Percentiles rank a stretch among this genome's conserved stretches.
These are phyloP conservation scores for Oscheius onirici DNA, from an alignment of 2,888 invertebrate genomes.

Conservation along the genomic window DNA sequence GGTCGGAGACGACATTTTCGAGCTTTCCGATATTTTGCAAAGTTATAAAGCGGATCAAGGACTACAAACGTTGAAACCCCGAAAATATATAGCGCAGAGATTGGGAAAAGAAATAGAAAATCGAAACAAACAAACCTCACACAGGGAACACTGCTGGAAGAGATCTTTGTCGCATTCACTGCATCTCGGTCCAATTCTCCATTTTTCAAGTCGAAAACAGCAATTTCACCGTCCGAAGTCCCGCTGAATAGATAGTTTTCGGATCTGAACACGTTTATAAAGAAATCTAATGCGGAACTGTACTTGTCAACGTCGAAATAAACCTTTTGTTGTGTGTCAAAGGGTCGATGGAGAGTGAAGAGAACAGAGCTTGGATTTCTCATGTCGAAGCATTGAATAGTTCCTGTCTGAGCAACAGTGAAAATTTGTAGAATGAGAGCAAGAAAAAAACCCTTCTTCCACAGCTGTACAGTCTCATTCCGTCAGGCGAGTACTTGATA, in stretches of 20 bases:
- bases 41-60: too few species aligned
- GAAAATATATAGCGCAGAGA: too few species aligned
- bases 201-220: conserved; percentile 24
- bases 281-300: neutral
- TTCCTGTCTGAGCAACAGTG: neutral
- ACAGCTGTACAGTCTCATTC: conserved; percentile 38
- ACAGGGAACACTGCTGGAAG: conserved; percentile 22
- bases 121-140: conserved; percentile 24
- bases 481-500: conserved; percentile 39
- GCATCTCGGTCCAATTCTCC: neutral
- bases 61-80: too few species aligned
- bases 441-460: conserved; percentile 30
- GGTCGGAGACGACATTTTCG: too few species aligned
- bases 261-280: conserved; percentile 7
- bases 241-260: conserved; percentile 23
- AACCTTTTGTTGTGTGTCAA: conserved; percentile 29
- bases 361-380: conserved; percentile 26
- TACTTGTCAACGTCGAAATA: conserved; percentile 32
- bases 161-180: neutral
- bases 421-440: too few species aligned
- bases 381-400: conserved; percentile 31
- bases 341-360: conserved; percentile 20
- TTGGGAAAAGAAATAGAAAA: neutral
- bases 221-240: conserved; percentile 28
- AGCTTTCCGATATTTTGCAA: too few species aligned